Conservation (phyloP, 2,797 vertebrate genomes). For the Staurois parvus region DNA sequence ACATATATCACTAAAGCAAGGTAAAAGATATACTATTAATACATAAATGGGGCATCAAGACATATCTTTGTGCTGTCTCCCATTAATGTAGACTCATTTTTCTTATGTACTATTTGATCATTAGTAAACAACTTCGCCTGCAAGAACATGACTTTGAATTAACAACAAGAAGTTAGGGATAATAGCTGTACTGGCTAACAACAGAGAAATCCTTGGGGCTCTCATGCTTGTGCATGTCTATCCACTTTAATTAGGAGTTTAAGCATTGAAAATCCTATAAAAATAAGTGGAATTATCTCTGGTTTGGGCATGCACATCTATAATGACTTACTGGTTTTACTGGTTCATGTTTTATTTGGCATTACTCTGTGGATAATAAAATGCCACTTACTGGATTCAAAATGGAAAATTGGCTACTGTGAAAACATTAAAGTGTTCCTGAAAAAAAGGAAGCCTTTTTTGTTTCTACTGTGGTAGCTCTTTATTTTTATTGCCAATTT, state of each 20-base stretch:
- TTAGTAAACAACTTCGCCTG: background rate
- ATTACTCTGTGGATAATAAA: background rate
- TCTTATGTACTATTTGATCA: background rate
- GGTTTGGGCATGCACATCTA: constrained; percentile 31
- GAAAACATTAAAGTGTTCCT: background rate
- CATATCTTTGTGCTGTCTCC: background rate
- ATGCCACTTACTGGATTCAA: background rate
- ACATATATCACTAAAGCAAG: background rate
- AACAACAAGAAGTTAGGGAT: background rate
- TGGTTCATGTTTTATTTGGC: constrained; percentile 4
- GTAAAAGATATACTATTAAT: no score
- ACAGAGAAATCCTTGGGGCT: background rate
- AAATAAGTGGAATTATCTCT: constrained; percentile 20
- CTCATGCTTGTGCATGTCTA: constrained; percentile 21
- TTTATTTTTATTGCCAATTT: background rate
- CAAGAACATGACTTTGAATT: background rate
- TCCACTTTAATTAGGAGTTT: constrained; percentile 16
- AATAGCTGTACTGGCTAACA: background rate
- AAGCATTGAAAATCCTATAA: constrained; percentile 38
- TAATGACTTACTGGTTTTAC: constrained; percentile 16
- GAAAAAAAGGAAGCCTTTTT: background rate
- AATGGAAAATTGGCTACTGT: background rate
- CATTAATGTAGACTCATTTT: background rate
- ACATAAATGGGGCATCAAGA: background rate
- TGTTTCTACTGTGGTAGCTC: background rate